Base-by-base conservation (phyloP, 1,140 invertebrate species). In the Tenebrio molitor region DNA sequence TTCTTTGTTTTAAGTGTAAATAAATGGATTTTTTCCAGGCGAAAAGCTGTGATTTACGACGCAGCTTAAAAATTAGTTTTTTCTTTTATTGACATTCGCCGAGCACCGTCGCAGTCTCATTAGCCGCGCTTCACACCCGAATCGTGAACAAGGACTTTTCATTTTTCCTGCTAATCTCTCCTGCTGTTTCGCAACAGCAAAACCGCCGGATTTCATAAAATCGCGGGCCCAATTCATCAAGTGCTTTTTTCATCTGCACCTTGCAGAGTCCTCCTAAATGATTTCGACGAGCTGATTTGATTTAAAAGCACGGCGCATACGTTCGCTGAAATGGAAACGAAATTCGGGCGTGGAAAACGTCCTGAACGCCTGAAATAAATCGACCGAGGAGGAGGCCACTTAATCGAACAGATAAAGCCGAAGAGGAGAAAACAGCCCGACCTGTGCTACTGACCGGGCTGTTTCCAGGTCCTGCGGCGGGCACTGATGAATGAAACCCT, bases 191-290 rank as follows among this genome's bases (percentile, higher is more conserved):
- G 5, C 36, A n/a, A 5, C 36, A 39, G 5, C 4, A 39, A 39
- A n/a, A n/a, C n/a, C 36, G 4, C 36, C 36, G 5, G 2, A 39
- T 5, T n/a, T 5, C 10, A 7, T n/a, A 39, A 39, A 39, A 7
- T 39, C n/a, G 2, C 12, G 7, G 36, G 12, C 5, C n/a, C 5
- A 39, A 8, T 58, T 29, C 19, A 25, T 16, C 50, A 29, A 58
- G 21, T 58, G 50, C 15, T 25, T 29, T 58, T 58, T 58, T 25
- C 19, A 58, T 58, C 19, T 58, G 23, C n/a, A 15, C 15, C 5
- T 58, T 58, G n/a, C n/a, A n/a, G n/a, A n/a, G n/a, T n/a, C n/a
- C n/a, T 25, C 23, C 25, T 58, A 58, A 58, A 58, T 58, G n/a
- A 58, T 58, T 58, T 25, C 3, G 21, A 58, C 14, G 8, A 50